Percentiles rank a stretch among this genome's conserved stretches.
Evolutionary conservation across 2,797 vertebrate genomes (phyloP).

Genomic region (Amniataba percoides): DNA sequence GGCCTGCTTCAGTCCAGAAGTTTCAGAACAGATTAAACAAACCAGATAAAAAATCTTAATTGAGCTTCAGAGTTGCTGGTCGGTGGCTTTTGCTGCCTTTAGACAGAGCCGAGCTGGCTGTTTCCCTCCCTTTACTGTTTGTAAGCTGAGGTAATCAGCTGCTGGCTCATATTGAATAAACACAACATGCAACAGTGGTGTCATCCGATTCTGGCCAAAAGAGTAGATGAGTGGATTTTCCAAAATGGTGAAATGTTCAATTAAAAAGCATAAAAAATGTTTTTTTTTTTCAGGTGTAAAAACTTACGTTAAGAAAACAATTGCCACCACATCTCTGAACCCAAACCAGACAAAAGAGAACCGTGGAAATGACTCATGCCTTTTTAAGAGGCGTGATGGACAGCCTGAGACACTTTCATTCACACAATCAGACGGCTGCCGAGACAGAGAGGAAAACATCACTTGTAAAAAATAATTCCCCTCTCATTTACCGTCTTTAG

Average conservation of each 20-base stretch:
- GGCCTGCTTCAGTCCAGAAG: background rate
- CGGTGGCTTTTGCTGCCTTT: background rate
- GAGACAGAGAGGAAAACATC: constrained; percentile 39
- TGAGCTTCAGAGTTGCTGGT: background rate
- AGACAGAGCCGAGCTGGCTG: background rate
- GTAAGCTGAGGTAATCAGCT: background rate
- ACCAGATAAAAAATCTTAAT: background rate
- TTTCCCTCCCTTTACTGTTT: background rate
- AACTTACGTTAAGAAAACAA: no score
- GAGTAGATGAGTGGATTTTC: background rate
- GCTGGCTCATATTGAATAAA: background rate
- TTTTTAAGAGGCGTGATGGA: background rate
- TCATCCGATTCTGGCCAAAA: background rate
- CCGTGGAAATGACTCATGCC: constrained; percentile 15
- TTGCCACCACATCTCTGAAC: background rate
- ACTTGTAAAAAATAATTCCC: constrained; percentile 30
- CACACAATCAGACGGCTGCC: background rate
- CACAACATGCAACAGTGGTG: no score
- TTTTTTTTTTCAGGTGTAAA: no score
- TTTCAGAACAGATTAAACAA: background rate
- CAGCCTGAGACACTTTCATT: constrained; percentile 10
- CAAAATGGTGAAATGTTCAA: no score
- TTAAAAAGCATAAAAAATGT: no score
- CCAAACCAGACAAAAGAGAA: constrained; percentile 18
- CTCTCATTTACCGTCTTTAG: constrained; percentile 24